Percentiles rank a stretch among this genome's conserved stretches.
Evolutionary conservation across 2,797 vertebrate genomes (phyloP).

Genomic region (Chelonia mydas): DNA sequence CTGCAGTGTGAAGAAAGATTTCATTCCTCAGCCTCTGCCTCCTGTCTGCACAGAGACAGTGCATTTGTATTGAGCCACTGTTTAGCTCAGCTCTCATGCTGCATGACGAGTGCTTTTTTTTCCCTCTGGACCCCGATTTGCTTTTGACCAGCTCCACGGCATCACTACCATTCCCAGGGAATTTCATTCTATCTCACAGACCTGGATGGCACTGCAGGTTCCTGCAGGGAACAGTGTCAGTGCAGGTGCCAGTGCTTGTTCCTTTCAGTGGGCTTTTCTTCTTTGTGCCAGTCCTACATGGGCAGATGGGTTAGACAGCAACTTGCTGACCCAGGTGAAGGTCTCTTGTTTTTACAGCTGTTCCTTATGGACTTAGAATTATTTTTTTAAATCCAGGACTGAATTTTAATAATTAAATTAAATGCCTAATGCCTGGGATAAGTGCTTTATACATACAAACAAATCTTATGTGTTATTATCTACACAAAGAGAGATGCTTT

Average conservation of each 20-base stretch:
- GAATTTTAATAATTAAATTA: not conserved
- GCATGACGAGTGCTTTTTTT: not conserved
- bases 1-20: not conserved
- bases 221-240: not conserved
- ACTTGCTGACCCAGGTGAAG: not conserved
- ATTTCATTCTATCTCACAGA: not conserved
- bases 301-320: not conserved
- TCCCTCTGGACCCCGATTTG: not conserved
- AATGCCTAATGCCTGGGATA: not conserved
- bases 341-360: not conserved
- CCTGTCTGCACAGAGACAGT: not conserved
- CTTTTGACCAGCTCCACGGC: not conserved
- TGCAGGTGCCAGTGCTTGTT: not conserved
- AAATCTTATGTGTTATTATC: not conserved
- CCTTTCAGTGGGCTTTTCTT: not conserved
- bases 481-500: not conserved
- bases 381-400: not conserved
- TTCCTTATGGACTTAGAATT: not conserved
- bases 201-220: not conserved
- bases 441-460: not conserved
- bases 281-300: accelerated
- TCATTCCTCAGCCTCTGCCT: not conserved
- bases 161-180: not conserved
- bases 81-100: not conserved
- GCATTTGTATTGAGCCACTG: not conserved